These are phyloP conservation scores for Heliconius ethilla DNA, from an alignment of 2,888 invertebrate species.

Conservation along the genomic window DNA sequence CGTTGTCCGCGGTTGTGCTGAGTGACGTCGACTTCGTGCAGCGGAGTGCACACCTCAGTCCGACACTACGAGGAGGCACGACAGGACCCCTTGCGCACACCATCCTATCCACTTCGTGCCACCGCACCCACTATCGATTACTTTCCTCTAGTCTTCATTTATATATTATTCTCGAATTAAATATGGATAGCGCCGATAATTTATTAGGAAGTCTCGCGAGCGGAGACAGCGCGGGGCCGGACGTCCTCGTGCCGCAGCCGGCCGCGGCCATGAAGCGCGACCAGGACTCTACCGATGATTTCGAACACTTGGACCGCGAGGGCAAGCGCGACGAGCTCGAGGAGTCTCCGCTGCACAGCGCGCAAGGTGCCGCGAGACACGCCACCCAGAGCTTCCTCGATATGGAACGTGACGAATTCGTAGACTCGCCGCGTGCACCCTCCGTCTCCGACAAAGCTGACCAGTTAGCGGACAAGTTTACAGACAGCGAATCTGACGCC, in stretches of 20 bases:
- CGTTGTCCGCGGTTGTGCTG: slow-evolving; percentile 62
- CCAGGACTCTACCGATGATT: slow-evolving; percentile 87
- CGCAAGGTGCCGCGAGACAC: slow-evolving; percentile 52
- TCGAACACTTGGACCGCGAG: slow-evolving; percentile 87
- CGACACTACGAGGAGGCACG: slow-evolving; percentile 69
- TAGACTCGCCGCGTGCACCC: slow-evolving; percentile 64
- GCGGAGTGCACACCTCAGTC: slow-evolving; percentile 65
- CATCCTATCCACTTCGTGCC: slow-evolving; percentile 51
- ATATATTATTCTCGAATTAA: slow-evolving; percentile 47
- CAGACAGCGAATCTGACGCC: slow-evolving; percentile 82
- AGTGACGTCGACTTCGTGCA: slow-evolving; percentile 69
- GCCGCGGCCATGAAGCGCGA: slow-evolving; percentile 77
- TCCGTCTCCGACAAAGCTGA: slow-evolving; percentile 66
- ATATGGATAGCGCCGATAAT: slow-evolving; percentile 68
- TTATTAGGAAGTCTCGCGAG: slow-evolving; percentile 67
- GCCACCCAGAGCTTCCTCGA: slow-evolving; percentile 75
- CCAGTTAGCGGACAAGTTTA: slow-evolving; percentile 80
- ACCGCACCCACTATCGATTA: slow-evolving; percentile 67
- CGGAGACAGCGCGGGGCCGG: slow-evolving; percentile 59
- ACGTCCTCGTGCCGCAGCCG: slow-evolving; percentile 47
- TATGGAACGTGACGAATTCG: slow-evolving; percentile 76
- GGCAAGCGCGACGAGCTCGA: slow-evolving; percentile 63
- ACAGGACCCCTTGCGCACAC: slow-evolving; percentile 62
- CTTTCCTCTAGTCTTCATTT: slow-evolving; percentile 49
- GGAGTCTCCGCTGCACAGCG: slow-evolving; percentile 61